Evolutionary conservation across 2,113 vertebrate genomes (phyloP), one percentile per base, ranked within the genome.

Genomic region (Notechis scutatus): DNA sequence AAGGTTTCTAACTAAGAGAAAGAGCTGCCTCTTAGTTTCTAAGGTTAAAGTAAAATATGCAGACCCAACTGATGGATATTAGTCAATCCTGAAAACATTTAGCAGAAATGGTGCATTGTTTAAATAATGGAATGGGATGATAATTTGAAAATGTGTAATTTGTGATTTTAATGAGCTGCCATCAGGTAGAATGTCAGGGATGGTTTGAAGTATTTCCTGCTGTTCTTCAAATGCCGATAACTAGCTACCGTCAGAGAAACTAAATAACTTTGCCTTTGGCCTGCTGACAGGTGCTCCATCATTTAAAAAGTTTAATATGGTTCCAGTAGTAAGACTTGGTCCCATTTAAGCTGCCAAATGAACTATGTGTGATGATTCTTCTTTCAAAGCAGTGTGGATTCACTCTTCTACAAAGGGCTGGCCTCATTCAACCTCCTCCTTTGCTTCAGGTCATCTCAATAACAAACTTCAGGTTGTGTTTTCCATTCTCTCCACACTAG

Each of bases 71-170:
- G 85, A 69, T 56, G 89, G 89, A 89, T 85, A 54, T 93, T 93
- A 89, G 89, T 93, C 81, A 89, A 47, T 15, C 55, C 64, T 89
- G n/a, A 54, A 56, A 92, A 94, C 93, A 8, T 94, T 95, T 42
- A 87, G 3, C 87, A 45, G 61, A 52, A 89, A 85, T 56, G 29
- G 9, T 92, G 52, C 11, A 15, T 45, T 23, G 26, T 64, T 90
- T 87, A 90, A 93, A 42, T 64, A 50, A 94, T 3, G 39, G 7
- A 87, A 69, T 21, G 4, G 26, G 5, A 52, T n/a, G 50, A 47
- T 12, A 50, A 59, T 39, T 81, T n/a, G 45, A 87, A 29, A 93
- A 64, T 57, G 21, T 45, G 14, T 57, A 56, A 42, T 45, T 50
- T 50, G 87, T 42, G 24, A 89, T 57, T 92, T 92, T 59, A 91